Base-by-base conservation (phyloP, 2,113 vertebrate genomes). In the Vanacampus margaritifer region DNA sequence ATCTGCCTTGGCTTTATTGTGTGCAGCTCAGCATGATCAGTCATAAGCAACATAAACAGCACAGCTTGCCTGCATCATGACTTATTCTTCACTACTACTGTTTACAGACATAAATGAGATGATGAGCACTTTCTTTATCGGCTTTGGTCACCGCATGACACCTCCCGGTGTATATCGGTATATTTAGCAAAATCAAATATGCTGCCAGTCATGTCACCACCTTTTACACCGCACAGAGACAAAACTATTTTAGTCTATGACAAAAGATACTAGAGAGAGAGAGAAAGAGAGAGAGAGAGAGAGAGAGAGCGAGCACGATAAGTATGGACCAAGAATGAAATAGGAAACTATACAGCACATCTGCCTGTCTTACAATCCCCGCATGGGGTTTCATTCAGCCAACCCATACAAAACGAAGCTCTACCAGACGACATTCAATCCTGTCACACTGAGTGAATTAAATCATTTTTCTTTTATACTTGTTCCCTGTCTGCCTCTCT, bases 21-120 rank as follows among this genome's bases (percentile, higher is more conserved):
- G 67, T 19, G 41, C 57, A 69, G 43, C 81, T 63, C 73, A 71
- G 84, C 82, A 37, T 79, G 80, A 67, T 79, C 69, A 35, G 73
- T 82, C 72, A 68, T 78, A 67, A 77, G 68, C 67, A 76, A 76
- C 78, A 74, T 63, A 84, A 88, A 83, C 73, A 85, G 72, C 77
- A 24, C 80, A 83, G 84, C 79, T 59, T 69, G 84, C 46, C 53
- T 43, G 61, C 67, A 56, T 73, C 53, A 54, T 58, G 54, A 73
- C 69, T 79, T 71, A 68, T 66, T 79, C 80, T 28, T 24, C 32
- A 64, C 62, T 71, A 73, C 68, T 54, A 76, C 59, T 74, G 71
- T 67, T 79, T 76, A 61, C 65, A 82, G 76, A 77, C 68, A 35
- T 75, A 56, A 79, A 66, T 21, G 64, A 32, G 62, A 57, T 65